Percentiles rank a stretch among this genome's conserved stretches.
phyloP scores from a whole-genome alignment of 2,888 invertebrate genomes.

The Thalpophila matura region DNA sequence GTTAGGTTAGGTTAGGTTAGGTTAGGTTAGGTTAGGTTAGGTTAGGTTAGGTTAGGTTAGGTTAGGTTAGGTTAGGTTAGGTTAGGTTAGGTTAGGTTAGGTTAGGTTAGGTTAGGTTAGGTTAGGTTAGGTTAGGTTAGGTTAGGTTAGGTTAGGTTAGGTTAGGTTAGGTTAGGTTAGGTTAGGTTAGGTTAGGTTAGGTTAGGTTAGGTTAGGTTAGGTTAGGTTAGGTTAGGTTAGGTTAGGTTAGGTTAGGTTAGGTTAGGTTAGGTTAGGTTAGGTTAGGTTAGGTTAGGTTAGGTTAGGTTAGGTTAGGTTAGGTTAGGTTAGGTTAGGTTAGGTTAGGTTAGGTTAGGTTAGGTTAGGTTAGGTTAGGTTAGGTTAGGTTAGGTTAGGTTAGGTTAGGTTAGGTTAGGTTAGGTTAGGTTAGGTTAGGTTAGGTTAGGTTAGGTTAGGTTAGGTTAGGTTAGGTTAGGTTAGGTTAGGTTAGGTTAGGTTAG shows the following conservation, averaged over 20 bases:
- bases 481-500: slow-evolving; percentile 43
- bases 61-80: too few relatives aligned
- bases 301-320: slow-evolving; percentile 39
- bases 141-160: too few relatives aligned
- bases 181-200: too few relatives aligned
- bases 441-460: slow-evolving; percentile 52
- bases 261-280: slow-evolving; percentile 62
- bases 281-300: slow-evolving; percentile 46
- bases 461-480: slow-evolving; percentile 54
- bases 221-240: slow-evolving; percentile 58
- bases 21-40: too few relatives aligned
- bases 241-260: slow-evolving; percentile 58
- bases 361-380: slow-evolving; percentile 52
- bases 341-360: slow-evolving; percentile 48
- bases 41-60: too few relatives aligned
- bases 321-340: slow-evolving; percentile 53
- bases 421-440: slow-evolving; percentile 58
- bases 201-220: slow-evolving; percentile 56
- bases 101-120: too few relatives aligned
- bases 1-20: too few relatives aligned
- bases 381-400: slow-evolving; percentile 55
- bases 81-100: too few relatives aligned
- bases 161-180: too few relatives aligned
- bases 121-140: too few relatives aligned
- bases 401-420: slow-evolving; percentile 49